Percentiles rank a stretch among this genome's conserved stretches.
These are phyloP conservation scores for Achatina immaculata DNA, from an alignment of 1,140 invertebrate species.

Conservation along the genomic window DNA sequence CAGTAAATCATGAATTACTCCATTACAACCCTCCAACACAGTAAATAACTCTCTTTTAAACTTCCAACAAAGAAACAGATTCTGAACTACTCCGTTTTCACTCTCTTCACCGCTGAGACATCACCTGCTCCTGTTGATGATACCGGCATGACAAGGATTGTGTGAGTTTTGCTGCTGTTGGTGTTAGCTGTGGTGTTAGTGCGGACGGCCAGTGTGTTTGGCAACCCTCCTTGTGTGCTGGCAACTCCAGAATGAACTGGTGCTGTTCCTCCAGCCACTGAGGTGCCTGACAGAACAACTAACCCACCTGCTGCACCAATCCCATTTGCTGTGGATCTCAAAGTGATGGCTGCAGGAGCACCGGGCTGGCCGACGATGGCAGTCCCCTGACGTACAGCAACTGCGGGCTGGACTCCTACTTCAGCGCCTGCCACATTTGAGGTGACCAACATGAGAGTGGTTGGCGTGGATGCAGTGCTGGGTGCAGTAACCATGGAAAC, in stretches of 20 bases:
- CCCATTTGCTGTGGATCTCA: constrained; percentile 45
- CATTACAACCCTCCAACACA: too few species aligned
- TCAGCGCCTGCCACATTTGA: constrained; percentile 41
- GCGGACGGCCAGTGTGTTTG: constrained; percentile 57
- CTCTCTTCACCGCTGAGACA: constrained; percentile 53
- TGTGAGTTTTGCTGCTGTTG: constrained; percentile 59
- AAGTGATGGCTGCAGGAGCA: constrained; percentile 42
- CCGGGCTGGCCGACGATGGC: constrained; percentile 40
- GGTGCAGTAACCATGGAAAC: constrained; percentile 46
- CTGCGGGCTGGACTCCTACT: constrained; percentile 23
- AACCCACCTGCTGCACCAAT: constrained; percentile 46
- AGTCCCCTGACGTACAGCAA: constrained; percentile 13
- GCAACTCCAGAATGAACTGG: constrained; percentile 46
- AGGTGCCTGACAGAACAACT: constrained; percentile 55
- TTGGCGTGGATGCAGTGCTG: constrained; percentile 46
- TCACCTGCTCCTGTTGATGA: constrained; percentile 55
- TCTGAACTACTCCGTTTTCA: constrained; percentile 63
- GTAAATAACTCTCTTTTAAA: too few species aligned
- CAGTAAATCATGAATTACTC: too few species aligned
- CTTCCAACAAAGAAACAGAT: too few species aligned
- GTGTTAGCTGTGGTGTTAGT: constrained; percentile 48
- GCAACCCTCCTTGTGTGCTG: constrained; percentile 48
- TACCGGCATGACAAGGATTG: constrained; percentile 67
- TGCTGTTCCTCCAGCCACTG: constrained; percentile 37
- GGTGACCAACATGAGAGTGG: constrained; percentile 53